Percentiles rank a stretch among this genome's conserved stretches.
Conservation (phyloP, 2,888 invertebrate genomes). For the Caenorhabditis parvicauda region DNA sequence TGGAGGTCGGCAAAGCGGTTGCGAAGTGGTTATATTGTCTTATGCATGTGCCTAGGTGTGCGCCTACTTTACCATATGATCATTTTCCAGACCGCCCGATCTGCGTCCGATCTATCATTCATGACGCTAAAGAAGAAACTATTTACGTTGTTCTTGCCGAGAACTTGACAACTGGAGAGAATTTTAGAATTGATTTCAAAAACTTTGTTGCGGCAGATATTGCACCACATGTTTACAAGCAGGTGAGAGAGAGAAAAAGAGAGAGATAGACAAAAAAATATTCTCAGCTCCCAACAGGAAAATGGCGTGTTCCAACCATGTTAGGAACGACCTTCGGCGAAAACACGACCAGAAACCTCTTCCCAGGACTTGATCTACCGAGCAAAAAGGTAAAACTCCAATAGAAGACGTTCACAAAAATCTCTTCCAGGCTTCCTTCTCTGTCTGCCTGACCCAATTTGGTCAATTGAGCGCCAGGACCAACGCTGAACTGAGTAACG, state of each 20-base stretch:
- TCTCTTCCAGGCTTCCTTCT: constrained; percentile 15
- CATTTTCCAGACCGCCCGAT: constrained; percentile 32
- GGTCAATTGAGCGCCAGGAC: constrained; percentile 21
- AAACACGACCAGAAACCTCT: constrained; percentile 21
- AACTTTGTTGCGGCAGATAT: constrained; percentile 21
- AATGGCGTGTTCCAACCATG: constrained; percentile 29
- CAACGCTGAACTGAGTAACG: constrained; percentile 20
- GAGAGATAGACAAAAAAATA: too few relatives aligned
- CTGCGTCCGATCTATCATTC: constrained; percentile 16
- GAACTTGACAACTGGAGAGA: constrained; percentile 5
- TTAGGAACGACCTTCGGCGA: constrained; percentile 28
- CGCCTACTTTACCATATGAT: too few relatives aligned
- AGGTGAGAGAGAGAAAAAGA: constrained; percentile 3
- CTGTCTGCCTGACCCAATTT: constrained; percentile 26
- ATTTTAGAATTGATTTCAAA: constrained; percentile 18
- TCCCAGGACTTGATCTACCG: constrained; percentile 30
- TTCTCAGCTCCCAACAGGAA: constrained; percentile 13
- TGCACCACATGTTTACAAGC: constrained; percentile 18
- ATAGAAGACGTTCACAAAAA: not conserved
- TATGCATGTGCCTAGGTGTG: too few relatives aligned
- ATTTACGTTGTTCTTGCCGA: constrained; percentile 17
- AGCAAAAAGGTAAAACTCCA: constrained; percentile 12
- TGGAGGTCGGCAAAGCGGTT: too few relatives aligned
- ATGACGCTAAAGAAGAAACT: constrained; percentile 4
- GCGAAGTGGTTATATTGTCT: too few relatives aligned